Base-by-base conservation (phyloP, 2,113 vertebrate species). In the Centropristis striata region DNA sequence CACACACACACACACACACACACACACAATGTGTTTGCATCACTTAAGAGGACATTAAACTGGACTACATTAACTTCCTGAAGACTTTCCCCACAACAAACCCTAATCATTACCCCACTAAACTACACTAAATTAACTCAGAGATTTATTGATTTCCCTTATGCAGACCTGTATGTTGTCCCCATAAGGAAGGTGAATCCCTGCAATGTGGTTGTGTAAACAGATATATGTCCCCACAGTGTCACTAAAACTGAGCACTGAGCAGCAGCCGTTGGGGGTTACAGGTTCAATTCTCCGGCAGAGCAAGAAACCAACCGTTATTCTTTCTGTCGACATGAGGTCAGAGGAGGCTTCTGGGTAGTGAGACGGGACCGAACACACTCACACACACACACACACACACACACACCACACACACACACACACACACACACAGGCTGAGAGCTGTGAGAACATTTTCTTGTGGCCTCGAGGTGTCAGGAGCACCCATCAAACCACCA, bases 361-460 rank as follows among this genome's bases (percentile, higher is more conserved):
- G 54, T 59, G 75, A 59, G 54, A 77, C 15, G 36, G 70, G 71
- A 81, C 46, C 27, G 39, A 39, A 49, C 54, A 9, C 66, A 46
- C 57, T 74, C 64, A 75, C 50, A 49, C 75, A 66, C 71, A 61
- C 61, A 51, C 71, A 81, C 20, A 71, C 47, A 59, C 65, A 72
- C 58, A 55, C 55, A 66, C 64, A 78, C 74, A 74, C 69, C 78
- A 69, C 69, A 66, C 42, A 25, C 51, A 36, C 73, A 32, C 57
- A 61, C 63, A 68, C 63, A 59, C 51, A 54, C 47, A 68, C 60
- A 28, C 42, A 57, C 28, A 36, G 10, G 14, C 64, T 32, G 36
- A 21, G 67, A 87, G 83, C 74, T 84, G 85, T 85, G 87, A 88
- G 85, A 89, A 92, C 75, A 88, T 88, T 90, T 89, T 86, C 85